Evolutionary conservation across 2,113 vertebrate genomes (phyloP).

Genomic region (Phalacrocorax brasilianus): DNA sequence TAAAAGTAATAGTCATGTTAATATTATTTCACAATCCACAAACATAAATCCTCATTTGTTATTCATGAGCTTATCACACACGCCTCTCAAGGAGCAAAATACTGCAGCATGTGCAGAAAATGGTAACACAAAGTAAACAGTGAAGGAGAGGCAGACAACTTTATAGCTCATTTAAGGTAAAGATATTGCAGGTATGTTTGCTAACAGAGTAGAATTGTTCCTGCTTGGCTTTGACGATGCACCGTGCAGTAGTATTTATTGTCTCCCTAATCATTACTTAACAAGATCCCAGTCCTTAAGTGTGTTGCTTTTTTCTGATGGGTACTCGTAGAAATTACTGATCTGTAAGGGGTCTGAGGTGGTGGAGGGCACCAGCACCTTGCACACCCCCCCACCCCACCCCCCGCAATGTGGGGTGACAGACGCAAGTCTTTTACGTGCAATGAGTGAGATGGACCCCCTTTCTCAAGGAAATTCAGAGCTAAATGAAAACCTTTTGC

Average conservation of each 20-base stretch:
- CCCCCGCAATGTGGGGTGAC: background rate
- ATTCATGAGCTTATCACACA: conserved; percentile 61
- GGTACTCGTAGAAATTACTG: background rate
- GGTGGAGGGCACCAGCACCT: background rate
- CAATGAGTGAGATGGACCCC: background rate
- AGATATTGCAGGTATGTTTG: conserved; percentile 25
- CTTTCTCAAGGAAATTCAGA: background rate
- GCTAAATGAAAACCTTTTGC: background rate
- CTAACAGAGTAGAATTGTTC: background rate
- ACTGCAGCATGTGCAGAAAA: conserved; percentile 54
- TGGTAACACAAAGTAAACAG: conserved; percentile 21
- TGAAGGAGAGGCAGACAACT: background rate
- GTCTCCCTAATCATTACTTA: background rate
- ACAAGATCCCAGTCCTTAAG: background rate
- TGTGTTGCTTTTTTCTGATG: background rate
- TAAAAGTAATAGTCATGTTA: conserved; percentile 64
- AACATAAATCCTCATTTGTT: conserved; percentile 65
- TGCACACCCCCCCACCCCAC: too few relatives aligned
- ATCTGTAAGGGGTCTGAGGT: background rate
- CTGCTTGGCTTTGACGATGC: background rate
- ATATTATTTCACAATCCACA: conserved; percentile 58
- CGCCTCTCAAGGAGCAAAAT: conserved; percentile 36
- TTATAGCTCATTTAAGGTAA: conserved; percentile 41
- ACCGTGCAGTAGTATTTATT: background rate
- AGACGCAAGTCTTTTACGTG: background rate